These are phyloP conservation scores for Ahaetulla prasina DNA, from an alignment of 2,113 vertebrate species.

Conservation along the genomic window DNA sequence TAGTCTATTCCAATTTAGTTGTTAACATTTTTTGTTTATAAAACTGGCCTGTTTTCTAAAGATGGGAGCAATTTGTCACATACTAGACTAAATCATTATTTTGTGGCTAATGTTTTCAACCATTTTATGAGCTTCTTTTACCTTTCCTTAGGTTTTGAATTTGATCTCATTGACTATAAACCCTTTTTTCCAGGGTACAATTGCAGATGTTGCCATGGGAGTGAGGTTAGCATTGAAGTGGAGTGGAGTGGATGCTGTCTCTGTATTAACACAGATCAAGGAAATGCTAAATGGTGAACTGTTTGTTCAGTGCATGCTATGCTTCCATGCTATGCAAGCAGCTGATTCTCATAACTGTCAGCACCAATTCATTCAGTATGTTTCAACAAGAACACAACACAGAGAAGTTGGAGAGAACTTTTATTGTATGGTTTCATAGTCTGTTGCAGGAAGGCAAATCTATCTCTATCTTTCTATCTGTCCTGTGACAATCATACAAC, in stretches of 20 bases:
- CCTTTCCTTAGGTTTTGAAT: slow-evolving; percentile 21
- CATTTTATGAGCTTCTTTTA: slow-evolving; percentile 62
- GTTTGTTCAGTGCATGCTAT: not conserved
- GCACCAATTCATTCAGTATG: not conserved
- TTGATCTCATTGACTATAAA: not conserved
- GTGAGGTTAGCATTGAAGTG: not conserved
- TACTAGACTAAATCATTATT: slow-evolving; percentile 52
- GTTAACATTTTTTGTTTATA: slow-evolving; percentile 39
- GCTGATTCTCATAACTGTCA: not conserved
- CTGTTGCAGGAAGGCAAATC: not conserved
- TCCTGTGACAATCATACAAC: not conserved
- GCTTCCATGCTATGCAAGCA: not conserved
- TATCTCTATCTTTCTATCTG: not conserved
- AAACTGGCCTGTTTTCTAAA: slow-evolving; percentile 61
- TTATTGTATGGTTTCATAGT: not conserved
- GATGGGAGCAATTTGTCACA: slow-evolving; percentile 57
- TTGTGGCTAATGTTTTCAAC: slow-evolving; percentile 60
- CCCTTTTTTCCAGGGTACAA: not conserved
- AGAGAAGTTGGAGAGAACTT: not conserved
- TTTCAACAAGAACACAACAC: not conserved
- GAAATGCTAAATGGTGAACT: not conserved
- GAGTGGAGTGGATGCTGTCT: not conserved
- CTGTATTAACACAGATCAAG: not conserved
- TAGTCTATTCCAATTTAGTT: slow-evolving; percentile 45
- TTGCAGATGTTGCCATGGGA: no score